phyloP scores from a whole-genome alignment of 2,888 invertebrate species.

The Cosmorhoe ocellata region DNA sequence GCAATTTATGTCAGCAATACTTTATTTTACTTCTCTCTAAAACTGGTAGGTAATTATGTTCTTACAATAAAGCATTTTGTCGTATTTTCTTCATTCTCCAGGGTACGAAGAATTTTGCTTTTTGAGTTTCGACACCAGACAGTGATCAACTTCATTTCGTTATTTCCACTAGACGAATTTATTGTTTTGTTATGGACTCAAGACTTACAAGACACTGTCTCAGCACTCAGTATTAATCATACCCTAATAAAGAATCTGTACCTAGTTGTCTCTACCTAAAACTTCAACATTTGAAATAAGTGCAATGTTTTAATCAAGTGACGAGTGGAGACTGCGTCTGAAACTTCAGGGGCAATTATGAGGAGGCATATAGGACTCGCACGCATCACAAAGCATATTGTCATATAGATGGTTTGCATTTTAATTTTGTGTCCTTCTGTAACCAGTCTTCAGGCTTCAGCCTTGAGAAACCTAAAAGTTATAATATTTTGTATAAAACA shows the following conservation, averaged over 20 bases:
- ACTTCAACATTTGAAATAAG: slow-evolving; percentile 21
- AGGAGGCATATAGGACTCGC: slow-evolving; percentile 14
- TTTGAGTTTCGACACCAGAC: slow-evolving; percentile 1
- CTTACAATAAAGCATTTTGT: too few relatives aligned
- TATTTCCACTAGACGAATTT: slow-evolving; percentile 17
- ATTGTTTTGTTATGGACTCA: slow-evolving; percentile 12
- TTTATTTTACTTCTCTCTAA: too few relatives aligned
- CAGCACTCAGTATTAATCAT: slow-evolving; percentile 29
- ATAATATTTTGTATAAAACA: not conserved
- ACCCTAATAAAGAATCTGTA: slow-evolving; percentile 19
- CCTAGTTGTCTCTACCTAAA: not conserved
- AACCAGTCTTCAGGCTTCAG: too few relatives aligned
- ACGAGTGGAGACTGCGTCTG: slow-evolving; percentile 31
- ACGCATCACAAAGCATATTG: not conserved
- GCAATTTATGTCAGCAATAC: too few relatives aligned
- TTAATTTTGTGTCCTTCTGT: too few relatives aligned
- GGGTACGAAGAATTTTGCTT: not conserved
- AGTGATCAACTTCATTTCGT: slow-evolving; percentile 13
- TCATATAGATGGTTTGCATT: too few relatives aligned
- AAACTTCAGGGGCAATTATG: slow-evolving; percentile 48
- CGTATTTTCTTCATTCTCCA: too few relatives aligned
- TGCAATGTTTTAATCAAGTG: slow-evolving; percentile 29
- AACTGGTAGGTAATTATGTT: too few relatives aligned
- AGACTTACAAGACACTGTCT: slow-evolving; percentile 18
- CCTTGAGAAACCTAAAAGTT: too few relatives aligned